phyloP scores from a whole-genome alignment of 2,113 vertebrate genomes.

The Thamnophis sirtalis region DNA sequence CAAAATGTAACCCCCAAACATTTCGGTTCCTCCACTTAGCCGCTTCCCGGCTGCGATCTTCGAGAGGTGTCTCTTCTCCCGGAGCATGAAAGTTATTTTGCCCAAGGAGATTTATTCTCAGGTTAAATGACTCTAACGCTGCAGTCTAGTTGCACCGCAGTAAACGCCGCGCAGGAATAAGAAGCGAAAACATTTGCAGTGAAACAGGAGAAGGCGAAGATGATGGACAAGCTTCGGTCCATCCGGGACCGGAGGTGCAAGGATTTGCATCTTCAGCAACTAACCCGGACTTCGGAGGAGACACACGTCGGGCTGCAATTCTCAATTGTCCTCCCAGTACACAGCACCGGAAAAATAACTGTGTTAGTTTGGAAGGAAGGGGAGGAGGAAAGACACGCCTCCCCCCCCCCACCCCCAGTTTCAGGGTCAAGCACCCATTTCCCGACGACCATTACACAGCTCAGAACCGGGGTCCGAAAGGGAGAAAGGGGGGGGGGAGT shows the following conservation, averaged over 20 bases:
- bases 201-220: background rate
- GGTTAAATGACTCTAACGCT: background rate
- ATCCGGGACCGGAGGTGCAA: background rate
- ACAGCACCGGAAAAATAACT: background rate
- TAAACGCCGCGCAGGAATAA: background rate
- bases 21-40: background rate
- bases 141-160: background rate
- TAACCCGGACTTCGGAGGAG: background rate
- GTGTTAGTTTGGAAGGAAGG: background rate
- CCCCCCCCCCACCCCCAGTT: background rate
- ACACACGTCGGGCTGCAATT: background rate
- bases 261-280: background rate
- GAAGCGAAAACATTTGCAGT: background rate
- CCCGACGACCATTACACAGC: background rate
- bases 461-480: background rate
- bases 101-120: background rate
- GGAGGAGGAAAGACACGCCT: rapidly evolving
- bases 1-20: background rate
- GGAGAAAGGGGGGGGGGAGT: background rate
- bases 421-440: background rate
- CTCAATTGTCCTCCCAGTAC: background rate
- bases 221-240: background rate
- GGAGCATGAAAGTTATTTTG: background rate
- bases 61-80: background rate
- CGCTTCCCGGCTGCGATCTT: background rate